These are phyloP conservation scores for Seira ritae DNA, from an alignment of 2,888 invertebrate species.

Conservation along the genomic window DNA sequence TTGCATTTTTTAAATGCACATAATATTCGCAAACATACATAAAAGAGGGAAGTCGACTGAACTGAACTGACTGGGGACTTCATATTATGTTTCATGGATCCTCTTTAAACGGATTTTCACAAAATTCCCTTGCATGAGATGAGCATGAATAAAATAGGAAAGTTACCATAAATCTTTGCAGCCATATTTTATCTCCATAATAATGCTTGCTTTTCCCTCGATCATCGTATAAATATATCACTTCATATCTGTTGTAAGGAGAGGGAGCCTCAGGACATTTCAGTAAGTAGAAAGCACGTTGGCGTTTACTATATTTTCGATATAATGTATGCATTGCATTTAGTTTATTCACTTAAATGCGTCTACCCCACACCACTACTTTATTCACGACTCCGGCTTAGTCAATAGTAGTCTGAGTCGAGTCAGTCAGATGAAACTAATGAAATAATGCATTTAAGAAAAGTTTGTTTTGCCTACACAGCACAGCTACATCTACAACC, in stretches of 20 bases:
- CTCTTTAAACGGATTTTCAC: background rate
- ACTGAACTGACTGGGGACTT: too few species aligned
- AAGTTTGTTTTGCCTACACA: constrained; percentile 50
- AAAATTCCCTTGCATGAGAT: constrained; percentile 19
- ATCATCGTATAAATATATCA: background rate
- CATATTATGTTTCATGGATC: constrained; percentile 46
- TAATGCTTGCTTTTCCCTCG: too few species aligned
- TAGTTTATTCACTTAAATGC: too few species aligned
- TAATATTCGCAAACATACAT: too few species aligned
- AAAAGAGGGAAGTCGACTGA: too few species aligned
- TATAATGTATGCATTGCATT: too few species aligned
- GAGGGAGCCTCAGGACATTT: too few species aligned
- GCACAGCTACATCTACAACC: too few species aligned
- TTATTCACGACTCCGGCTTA: background rate
- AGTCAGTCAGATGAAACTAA: constrained; percentile 60
- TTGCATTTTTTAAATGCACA: too few species aligned
- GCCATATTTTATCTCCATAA: too few species aligned
- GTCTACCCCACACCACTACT: too few species aligned
- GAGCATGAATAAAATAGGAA: constrained; percentile 49
- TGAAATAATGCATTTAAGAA: constrained; percentile 65
- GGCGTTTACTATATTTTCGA: background rate
- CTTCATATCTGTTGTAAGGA: background rate
- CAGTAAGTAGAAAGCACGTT: background rate
- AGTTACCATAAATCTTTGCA: constrained; percentile 13
- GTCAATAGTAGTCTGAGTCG: background rate